Conservation (phyloP, 2,113 vertebrate species). For the Jaculus jaculus region DNA sequence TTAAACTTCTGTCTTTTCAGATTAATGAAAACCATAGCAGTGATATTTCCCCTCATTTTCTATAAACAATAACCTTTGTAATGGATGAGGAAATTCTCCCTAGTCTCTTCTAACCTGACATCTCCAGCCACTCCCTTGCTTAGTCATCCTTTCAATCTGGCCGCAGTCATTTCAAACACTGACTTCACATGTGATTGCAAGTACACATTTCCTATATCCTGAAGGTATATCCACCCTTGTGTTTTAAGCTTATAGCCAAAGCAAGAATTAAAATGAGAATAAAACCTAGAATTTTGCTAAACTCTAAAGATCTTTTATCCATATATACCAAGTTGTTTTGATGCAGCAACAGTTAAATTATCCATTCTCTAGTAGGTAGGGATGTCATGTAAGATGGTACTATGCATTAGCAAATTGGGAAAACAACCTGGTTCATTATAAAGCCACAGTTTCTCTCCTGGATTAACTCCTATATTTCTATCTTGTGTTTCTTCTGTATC, state of each 20-base stretch:
- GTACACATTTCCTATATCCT: background rate
- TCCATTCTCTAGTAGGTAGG: background rate
- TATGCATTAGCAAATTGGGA: background rate
- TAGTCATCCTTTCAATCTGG: slow-evolving; percentile 4
- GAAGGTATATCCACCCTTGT: background rate
- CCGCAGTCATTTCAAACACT: background rate
- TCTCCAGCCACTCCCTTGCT: background rate
- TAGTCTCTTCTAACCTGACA: background rate
- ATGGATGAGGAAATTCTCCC: background rate
- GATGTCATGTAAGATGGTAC: background rate
- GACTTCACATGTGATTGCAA: background rate
- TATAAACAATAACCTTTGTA: slow-evolving; percentile 8
- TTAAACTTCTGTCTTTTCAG: background rate
- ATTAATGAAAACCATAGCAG: background rate
- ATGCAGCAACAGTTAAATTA: background rate
- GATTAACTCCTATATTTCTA: background rate
- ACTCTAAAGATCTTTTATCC: background rate
- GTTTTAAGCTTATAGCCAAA: background rate
- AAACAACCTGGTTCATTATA: background rate
- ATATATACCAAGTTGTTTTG: background rate
- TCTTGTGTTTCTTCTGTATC: background rate
- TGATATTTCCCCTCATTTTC: background rate
- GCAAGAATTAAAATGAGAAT: background rate
- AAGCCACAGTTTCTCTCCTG: background rate
- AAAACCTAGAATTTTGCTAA: background rate